Conservation (phyloP, 35 echinoderm and acorn worm genomes). For the Ptychodera flava region DNA sequence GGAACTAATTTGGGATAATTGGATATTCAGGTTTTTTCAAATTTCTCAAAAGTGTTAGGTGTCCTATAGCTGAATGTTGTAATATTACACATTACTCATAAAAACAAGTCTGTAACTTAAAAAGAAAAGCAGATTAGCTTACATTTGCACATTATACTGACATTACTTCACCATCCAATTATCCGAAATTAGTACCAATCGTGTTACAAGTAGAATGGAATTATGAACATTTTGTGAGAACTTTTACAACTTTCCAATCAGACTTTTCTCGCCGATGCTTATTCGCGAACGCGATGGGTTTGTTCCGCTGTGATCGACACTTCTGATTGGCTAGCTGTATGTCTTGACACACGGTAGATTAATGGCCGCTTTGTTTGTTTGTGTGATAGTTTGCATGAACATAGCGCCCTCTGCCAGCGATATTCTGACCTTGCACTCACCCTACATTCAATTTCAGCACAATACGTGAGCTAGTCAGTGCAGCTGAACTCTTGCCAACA, state of each 20-base stretch:
- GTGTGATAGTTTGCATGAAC: not conserved
- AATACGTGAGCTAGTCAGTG: not conserved
- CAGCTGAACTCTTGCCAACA: not conserved
- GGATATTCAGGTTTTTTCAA: too few relatives aligned
- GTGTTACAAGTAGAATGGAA: not conserved
- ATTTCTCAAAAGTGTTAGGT: too few relatives aligned
- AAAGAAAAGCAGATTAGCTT: too few relatives aligned
- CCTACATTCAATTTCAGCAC: too few relatives aligned
- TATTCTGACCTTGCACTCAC: too few relatives aligned
- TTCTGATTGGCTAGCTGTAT: not conserved
- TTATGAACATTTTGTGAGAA: not conserved
- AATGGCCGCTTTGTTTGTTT: not conserved
- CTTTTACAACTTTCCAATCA: not conserved
- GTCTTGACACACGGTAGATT: not conserved
- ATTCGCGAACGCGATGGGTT: not conserved
- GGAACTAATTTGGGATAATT: too few relatives aligned
- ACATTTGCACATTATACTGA: too few relatives aligned
- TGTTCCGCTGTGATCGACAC: not conserved
- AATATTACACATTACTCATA: too few relatives aligned
- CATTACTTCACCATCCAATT: too few relatives aligned
- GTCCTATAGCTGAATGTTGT: too few relatives aligned
- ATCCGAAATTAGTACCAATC: too few relatives aligned
- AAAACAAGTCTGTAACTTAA: too few relatives aligned
- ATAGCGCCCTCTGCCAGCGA: not conserved
- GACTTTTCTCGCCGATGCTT: not conserved